Evolutionary conservation across 2,797 vertebrate genomes (phyloP).

Genomic region (Coccyzus lansbergi): DNA sequence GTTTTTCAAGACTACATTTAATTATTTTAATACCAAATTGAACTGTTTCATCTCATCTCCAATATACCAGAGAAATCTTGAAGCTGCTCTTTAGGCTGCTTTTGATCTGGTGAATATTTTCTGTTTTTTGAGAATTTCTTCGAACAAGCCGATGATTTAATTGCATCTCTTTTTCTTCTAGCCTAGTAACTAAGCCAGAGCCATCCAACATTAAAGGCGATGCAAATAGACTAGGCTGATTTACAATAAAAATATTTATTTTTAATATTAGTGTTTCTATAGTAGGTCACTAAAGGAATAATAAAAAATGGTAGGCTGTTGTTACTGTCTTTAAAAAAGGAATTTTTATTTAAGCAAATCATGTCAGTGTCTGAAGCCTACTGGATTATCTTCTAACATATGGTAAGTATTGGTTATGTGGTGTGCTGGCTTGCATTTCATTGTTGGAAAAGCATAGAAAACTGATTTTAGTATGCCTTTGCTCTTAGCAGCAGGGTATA

Average conservation of each 20-base stretch:
- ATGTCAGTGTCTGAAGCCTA: constrained; percentile 70
- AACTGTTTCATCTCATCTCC: constrained; percentile 44
- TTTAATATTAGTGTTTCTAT: constrained; percentile 43
- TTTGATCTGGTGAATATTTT: constrained; percentile 49
- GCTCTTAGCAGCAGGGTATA: constrained; percentile 70
- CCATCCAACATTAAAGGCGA: neutral
- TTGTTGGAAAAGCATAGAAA: constrained; percentile 75
- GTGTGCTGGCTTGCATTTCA: constrained; percentile 65
- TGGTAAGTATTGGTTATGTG: constrained; percentile 68
- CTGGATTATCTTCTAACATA: constrained; percentile 71
- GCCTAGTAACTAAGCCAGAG: constrained; percentile 1
- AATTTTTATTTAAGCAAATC: constrained; percentile 72
- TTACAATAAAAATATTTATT: constrained; percentile 55
- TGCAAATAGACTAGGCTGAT: constrained; percentile 28
- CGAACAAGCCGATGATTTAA: constrained; percentile 42
- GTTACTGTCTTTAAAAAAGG: constrained; percentile 40
- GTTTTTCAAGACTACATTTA: constrained; percentile 50
- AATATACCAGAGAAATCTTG: constrained; percentile 42
- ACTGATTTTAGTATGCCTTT: constrained; percentile 72
- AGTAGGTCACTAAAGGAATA: constrained; percentile 57
- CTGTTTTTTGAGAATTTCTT: constrained; percentile 49
- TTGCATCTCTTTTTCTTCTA: constrained; percentile 28
- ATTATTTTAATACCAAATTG: constrained; percentile 56
- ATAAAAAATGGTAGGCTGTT: constrained; percentile 38
- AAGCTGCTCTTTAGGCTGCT: constrained; percentile 40